phyloP scores from a whole-genome alignment of 2,888 invertebrate species.

The Heliconius erato region DNA sequence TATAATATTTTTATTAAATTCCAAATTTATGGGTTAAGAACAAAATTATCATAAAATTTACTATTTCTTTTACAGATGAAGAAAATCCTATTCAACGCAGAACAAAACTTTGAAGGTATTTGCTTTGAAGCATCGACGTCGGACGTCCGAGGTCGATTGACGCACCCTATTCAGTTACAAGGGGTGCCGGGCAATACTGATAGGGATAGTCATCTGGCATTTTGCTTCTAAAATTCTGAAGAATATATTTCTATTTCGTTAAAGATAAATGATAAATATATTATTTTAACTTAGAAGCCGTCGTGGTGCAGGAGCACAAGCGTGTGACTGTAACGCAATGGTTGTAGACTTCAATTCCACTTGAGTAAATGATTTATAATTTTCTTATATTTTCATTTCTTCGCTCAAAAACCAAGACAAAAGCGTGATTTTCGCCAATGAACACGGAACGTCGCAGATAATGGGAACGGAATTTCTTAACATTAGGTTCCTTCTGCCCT shows the following conservation, averaged over 20 bases:
- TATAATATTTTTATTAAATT: background rate
- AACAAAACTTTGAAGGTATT: constrained; percentile 2
- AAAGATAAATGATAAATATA: too few species aligned
- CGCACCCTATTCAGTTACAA: constrained; percentile 60
- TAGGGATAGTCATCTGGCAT: constrained; percentile 32
- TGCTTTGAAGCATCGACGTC: constrained; percentile 51
- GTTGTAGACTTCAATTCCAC: too few species aligned
- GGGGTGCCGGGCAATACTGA: constrained; percentile 38
- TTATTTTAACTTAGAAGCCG: too few species aligned
- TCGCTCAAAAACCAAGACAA: too few species aligned
- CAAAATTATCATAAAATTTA: background rate
- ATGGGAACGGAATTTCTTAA: too few species aligned
- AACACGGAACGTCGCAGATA: too few species aligned
- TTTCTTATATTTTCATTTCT: too few species aligned
- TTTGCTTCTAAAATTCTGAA: background rate
- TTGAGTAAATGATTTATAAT: too few species aligned
- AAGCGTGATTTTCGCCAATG: too few species aligned
- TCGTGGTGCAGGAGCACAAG: too few species aligned
- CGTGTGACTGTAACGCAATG: too few species aligned
- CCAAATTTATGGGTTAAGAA: background rate
- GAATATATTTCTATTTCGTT: background rate
- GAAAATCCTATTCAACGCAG: background rate
- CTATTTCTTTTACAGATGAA: background rate
- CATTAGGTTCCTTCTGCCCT: too few species aligned
- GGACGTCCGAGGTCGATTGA: constrained; percentile 74